These are phyloP conservation scores for Smittia aterrima DNA, from an alignment of 2,888 invertebrate species.

Conservation along the genomic window DNA sequence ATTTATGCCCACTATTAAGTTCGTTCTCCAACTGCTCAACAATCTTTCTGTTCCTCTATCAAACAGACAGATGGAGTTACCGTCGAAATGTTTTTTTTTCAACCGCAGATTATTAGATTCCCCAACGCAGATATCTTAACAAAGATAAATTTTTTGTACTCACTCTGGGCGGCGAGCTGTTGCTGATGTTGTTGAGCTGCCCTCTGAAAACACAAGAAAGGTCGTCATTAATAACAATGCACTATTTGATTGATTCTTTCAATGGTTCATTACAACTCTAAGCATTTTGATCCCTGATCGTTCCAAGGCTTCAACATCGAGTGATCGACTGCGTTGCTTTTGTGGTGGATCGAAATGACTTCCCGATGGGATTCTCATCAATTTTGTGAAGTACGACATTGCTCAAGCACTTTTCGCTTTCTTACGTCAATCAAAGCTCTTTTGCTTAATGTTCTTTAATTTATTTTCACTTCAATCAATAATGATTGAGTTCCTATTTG, in stretches of 20 bases:
- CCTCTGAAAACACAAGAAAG: conserved; percentile 55
- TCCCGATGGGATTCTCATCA: conserved; percentile 47
- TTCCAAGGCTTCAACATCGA: conserved; percentile 53
- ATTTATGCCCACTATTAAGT: too few relatives aligned
- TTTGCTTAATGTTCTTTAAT: neutral
- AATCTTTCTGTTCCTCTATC: too few relatives aligned
- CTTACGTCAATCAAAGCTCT: neutral
- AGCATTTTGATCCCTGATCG: conserved; percentile 50
- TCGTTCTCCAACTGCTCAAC: too few relatives aligned
- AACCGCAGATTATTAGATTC: too few relatives aligned
- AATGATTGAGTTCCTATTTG: neutral
- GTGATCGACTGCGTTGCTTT: conserved; percentile 49
- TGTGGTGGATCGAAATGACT: neutral
- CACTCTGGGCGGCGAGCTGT: conserved; percentile 58
- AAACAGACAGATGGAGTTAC: too few relatives aligned
- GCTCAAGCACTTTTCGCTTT: neutral
- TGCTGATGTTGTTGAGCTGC: conserved; percentile 66
- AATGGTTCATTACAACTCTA: conserved; percentile 47
- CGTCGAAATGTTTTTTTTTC: too few relatives aligned
- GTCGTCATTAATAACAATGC: neutral
- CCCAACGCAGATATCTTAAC: too few relatives aligned
- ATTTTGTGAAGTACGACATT: conserved; percentile 48
- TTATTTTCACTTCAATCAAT: neutral
- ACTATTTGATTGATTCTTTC: neutral
- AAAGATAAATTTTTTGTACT: conserved; percentile 46